Evolutionary conservation across 2,888 invertebrate genomes (phyloP).

Genomic region (Dryomyza anilis): DNA sequence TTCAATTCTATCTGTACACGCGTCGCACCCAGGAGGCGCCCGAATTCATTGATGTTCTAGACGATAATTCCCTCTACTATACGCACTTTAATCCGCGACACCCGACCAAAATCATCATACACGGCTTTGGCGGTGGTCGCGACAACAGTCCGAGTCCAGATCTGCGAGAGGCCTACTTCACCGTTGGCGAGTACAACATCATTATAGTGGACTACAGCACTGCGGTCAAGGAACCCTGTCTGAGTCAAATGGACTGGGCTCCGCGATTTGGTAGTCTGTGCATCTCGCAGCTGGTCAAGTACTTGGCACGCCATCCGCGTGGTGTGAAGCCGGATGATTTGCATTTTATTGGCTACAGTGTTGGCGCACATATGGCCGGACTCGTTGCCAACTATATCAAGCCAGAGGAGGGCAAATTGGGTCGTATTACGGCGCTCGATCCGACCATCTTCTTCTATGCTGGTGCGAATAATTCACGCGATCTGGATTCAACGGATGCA

Average conservation of each 20-base stretch:
- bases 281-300: conserved; percentile 80
- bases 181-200: conserved; percentile 80
- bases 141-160: conserved; percentile 83
- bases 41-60: conserved; percentile 72
- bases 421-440: conserved; percentile 84
- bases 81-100: conserved; percentile 79
- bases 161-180: conserved; percentile 81
- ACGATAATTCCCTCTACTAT: conserved; percentile 72
- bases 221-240: conserved; percentile 81
- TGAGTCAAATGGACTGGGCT: conserved; percentile 76
- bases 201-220: conserved; percentile 85
- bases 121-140: conserved; percentile 88
- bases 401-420: conserved; percentile 73
- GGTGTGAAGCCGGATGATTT: conserved; percentile 75
- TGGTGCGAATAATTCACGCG: conserved; percentile 78
- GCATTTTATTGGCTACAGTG: conserved; percentile 85
- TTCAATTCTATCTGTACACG: conserved; percentile 82
- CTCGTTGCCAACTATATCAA: conserved; percentile 77
- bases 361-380: conserved; percentile 85
- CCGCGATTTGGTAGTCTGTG: conserved; percentile 73
- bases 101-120: conserved; percentile 86
- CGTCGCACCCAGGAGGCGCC: conserved; percentile 78
- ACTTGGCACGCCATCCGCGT: conserved; percentile 77
- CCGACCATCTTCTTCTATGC: conserved; percentile 87
- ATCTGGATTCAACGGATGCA: conserved; percentile 80